Base-by-base conservation (phyloP, 2,888 invertebrate species). In the Andricus curvator region DNA sequence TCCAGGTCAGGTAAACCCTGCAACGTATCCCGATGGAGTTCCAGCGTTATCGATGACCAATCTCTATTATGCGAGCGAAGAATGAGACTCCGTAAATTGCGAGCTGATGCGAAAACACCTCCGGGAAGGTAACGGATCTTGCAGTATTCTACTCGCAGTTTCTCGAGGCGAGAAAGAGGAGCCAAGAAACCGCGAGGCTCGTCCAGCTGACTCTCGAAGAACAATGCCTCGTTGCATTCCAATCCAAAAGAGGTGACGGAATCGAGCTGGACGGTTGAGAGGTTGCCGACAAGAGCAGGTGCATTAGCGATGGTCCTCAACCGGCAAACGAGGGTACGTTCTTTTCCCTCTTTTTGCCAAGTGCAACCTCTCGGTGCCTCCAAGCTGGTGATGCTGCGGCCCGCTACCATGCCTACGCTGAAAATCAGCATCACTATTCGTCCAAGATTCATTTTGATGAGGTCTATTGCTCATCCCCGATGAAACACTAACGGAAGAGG, bases 31-130 rank as follows among this genome's bases (percentile, higher is more conserved):
- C 95, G 94, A 88, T 96, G 95, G 83, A 97, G 94, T 87, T 96
- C 96, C 93, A 97, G 94, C 37, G 96, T 96, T 95, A 96, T 96
- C 29, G 96, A 95, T 20, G 96, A 96, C 96, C 96, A 96, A 89
- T 96, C 96, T 44, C 96, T 95, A 91, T 96, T 97, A 90, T 96
- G 96, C 25, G 96, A 96, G 74, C 96, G 94, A 85, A 97, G 93
- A 48, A 95, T 94, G 78, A 97, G 93, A 84, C 94, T 94, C 77
- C 95, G 94, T 41, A 97, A 93, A 88, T 96, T 95, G 87, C 95
- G 94, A 56, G 97, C 93, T 76, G 95, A 95, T 41, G 95, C 94
- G 86, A 97, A 94, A 77, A 96, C 95, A 64, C 95, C 95, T 48
- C 95, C 95, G 6, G 96, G 96, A 81, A 97, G 94, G 89, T 95